phyloP scores from a whole-genome alignment of 2,113 vertebrate genomes.

The human region DNA sequence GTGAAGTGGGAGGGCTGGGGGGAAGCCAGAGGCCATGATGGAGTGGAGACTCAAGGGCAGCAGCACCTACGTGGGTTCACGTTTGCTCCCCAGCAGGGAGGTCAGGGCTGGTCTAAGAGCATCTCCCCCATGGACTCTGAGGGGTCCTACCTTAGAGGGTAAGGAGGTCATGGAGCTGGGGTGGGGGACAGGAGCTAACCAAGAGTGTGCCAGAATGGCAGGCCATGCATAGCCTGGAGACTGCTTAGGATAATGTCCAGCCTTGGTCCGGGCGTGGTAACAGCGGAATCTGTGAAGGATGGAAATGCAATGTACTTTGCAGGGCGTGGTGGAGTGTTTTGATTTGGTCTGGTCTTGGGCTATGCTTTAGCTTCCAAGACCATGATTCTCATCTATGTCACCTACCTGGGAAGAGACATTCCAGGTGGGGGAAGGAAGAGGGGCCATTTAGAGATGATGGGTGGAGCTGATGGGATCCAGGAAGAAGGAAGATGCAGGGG shows the following conservation, averaged over 20 bases:
- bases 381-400: not conserved
- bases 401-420: not conserved
- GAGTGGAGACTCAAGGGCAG: not conserved
- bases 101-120: not conserved
- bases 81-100: not conserved
- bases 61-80: accelerated
- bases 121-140: not conserved
- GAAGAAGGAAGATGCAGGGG: not conserved
- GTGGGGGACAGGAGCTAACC: not conserved
- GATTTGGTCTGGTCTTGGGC: not conserved
- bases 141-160: not conserved
- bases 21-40: accelerated
- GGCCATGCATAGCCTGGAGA: not conserved
- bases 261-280: not conserved
- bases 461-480: not conserved
- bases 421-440: not conserved
- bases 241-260: not conserved
- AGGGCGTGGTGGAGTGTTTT: not conserved
- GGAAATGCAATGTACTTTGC: not conserved
- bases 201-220: not conserved
- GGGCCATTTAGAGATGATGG: not conserved
- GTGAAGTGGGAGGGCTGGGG: not conserved
- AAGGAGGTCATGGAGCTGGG: too few relatives aligned
- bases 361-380: not conserved
- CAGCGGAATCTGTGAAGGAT: not conserved